Evolutionary conservation across 64 coral and sea anemone genomes (phyloP).

Genomic region (Montipora foliosa): DNA sequence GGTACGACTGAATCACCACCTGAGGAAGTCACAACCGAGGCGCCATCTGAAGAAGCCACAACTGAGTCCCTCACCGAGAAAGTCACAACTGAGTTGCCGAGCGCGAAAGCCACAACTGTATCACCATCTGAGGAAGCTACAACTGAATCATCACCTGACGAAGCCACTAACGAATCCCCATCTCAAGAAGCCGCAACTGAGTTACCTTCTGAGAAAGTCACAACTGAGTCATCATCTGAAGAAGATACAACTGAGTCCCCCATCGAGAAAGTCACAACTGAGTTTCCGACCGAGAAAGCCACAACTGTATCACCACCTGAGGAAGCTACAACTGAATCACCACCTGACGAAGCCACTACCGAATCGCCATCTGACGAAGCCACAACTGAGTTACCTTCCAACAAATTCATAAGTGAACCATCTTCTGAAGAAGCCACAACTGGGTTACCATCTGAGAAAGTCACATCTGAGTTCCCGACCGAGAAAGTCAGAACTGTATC

Average conservation of each 20-base stretch:
- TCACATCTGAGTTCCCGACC: not conserved
- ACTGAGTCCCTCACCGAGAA: not conserved
- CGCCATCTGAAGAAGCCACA: not conserved
- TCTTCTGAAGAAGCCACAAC: not conserved
- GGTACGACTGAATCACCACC: not conserved
- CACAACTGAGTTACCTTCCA: not conserved
- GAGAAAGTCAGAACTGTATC: not conserved
- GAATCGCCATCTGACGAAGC: not conserved
- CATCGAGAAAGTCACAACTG: not conserved
- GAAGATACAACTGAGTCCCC: not conserved
- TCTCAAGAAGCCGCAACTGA: not conserved
- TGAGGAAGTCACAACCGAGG: not conserved
- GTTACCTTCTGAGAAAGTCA: not conserved
- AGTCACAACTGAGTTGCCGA: not conserved
- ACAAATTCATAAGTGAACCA: not conserved
- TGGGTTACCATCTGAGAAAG: not conserved
- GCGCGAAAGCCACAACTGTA: not conserved
- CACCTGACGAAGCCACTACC: not conserved
- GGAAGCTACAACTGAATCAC: not conserved
- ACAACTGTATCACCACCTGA: not conserved
- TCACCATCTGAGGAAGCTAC: not conserved
- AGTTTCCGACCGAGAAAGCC: not conserved
- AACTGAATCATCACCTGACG: not conserved
- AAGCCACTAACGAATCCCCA: not conserved
- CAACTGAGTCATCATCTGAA: not conserved